These are phyloP conservation scores for Schizothorax lantsangensis DNA, from an alignment of 2,797 vertebrate genomes.

Conservation along the genomic window DNA sequence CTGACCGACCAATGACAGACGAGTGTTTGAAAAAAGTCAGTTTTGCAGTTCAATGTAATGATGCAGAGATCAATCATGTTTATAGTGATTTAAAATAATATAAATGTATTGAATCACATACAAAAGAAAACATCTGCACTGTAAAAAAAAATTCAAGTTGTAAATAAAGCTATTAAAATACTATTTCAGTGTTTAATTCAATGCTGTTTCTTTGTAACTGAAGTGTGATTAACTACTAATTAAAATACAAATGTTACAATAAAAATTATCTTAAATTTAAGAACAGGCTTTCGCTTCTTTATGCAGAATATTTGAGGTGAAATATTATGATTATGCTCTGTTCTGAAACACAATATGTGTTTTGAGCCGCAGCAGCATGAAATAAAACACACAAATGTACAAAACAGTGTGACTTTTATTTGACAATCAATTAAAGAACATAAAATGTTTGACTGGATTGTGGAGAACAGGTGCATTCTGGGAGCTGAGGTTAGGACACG, in stretches of 20 bases:
- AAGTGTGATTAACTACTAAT: background rate
- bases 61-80: background rate
- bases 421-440: background rate
- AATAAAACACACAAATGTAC: background rate
- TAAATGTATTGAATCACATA: too few species aligned
- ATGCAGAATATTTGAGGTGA: background rate
- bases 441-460: background rate
- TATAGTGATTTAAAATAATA: background rate
- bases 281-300: background rate
- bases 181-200: background rate
- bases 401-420: conserved; percentile 15
- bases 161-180: background rate
- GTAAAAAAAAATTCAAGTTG: background rate
- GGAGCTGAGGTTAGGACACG: conserved; percentile 44
- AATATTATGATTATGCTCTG: background rate
- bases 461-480: conserved; percentile 52
- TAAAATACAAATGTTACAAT: background rate
- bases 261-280: background rate
- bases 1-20: too few species aligned
- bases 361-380: background rate
- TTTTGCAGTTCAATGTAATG: background rate
- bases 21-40: background rate
- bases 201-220: too few species aligned
- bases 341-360: background rate
- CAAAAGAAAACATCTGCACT: background rate